These are phyloP conservation scores for Burhinus bistriatus DNA, from an alignment of 2,113 vertebrate species.

Conservation along the genomic window DNA sequence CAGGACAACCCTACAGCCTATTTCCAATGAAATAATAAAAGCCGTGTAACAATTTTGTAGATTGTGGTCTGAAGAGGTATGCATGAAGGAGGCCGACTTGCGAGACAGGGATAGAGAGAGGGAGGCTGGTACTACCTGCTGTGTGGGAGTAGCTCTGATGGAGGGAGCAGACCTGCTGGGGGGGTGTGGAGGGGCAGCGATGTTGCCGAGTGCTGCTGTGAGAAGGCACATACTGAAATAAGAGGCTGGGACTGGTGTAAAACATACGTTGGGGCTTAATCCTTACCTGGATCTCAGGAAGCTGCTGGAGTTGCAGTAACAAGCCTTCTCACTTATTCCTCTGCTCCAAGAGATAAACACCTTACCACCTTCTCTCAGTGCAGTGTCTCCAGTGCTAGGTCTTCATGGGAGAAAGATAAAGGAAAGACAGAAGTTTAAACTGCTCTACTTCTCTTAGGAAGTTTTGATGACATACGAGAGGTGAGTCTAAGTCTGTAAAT, in stretches of 20 bases:
- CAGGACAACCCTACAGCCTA: background rate
- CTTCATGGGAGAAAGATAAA: background rate
- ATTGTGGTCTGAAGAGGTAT: background rate
- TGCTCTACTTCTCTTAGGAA: background rate
- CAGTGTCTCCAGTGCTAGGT: background rate
- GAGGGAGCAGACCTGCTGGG: background rate
- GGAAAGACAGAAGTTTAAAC: background rate
- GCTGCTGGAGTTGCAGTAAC: background rate
- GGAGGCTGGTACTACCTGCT: background rate
- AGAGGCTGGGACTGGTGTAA: background rate
- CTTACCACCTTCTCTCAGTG: background rate
- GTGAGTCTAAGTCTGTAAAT: background rate
- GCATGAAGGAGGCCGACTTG: background rate
- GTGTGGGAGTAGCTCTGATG: background rate
- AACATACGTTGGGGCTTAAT: background rate
- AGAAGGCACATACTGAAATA: background rate
- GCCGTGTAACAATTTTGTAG: background rate
- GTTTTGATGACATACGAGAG: background rate
- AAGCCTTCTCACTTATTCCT: background rate
- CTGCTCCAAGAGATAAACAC: background rate
- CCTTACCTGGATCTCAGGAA: background rate
- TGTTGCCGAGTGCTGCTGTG: background rate
- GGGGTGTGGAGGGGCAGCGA: background rate
- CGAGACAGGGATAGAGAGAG: background rate
- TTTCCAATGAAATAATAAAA: background rate